Base-by-base conservation (phyloP, 2,113 vertebrate genomes). In the Callopanchax toddi region DNA sequence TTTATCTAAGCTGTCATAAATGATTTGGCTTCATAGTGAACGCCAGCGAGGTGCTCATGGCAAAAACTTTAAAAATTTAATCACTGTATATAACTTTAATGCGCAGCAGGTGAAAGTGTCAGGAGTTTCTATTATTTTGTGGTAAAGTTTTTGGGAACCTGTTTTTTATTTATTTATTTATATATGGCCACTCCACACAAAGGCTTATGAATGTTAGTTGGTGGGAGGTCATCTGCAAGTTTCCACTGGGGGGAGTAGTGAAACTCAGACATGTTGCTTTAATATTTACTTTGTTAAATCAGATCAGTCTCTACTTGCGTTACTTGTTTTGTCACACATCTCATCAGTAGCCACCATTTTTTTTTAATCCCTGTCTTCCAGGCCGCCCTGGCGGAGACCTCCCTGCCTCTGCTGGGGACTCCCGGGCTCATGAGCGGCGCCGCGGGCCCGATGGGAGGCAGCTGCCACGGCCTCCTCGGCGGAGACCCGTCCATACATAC, bases 81-180 rank as follows among this genome's bases (percentile, higher is more conserved):
- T 99, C 95, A 93, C 93, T 93, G 92, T 94, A 94, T 97, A 94
- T 95, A 97, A 96, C 94, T 97, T 97, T 96, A 96, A 97, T 97
- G 94, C 93, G 93, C 90, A 93, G 92, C 90, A 94, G 92, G 94
- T 78, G 90, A 93, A 95, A 94, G 86, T 97, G 95, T 96, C 94
- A 96, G 81, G 94, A 94, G 93, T 93, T 93, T 95, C 94, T 82
- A 79, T 84, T 87, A 87, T 89, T 91, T 95, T 94, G 89, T 95
- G 92, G 82, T 94, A 94, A 96, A 95, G 93, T 95, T 96, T 92
- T 85, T 26, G 44, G 51, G 93, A 90, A 92, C 89, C 43, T 58
- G 66, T 82, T 78, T 32, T 32, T 32, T 6, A 18, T 37, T 42
- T 52, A 10, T 11, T 39, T 32, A 49, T 29, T 16, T 21, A 32